Conservation (phyloP, 1,140 invertebrate genomes). For the Akabosia matsudoensis region DNA sequence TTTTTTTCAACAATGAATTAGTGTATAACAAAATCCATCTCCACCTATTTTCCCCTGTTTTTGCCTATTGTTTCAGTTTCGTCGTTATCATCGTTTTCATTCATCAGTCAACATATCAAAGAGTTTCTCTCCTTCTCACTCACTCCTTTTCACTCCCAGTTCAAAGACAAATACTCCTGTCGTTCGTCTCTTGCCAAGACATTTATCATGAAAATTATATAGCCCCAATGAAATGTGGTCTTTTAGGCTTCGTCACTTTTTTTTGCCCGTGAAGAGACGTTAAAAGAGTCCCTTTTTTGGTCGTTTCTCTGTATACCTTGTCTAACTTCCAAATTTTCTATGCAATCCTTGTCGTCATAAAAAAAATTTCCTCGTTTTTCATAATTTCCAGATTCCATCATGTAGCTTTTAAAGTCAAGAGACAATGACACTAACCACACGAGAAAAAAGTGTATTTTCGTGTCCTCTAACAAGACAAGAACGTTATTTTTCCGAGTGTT, state of each 20-base stretch:
- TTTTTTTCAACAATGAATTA: no score
- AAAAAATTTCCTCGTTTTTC: slow-evolving; percentile 21
- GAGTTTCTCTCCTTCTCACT: slow-evolving; percentile 19
- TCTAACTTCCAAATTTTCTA: slow-evolving; percentile 1
- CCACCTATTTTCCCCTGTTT: not conserved
- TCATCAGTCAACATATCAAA: slow-evolving; percentile 24
- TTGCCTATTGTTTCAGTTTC: not conserved
- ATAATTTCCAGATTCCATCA: slow-evolving; percentile 22
- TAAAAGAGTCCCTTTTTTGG: not conserved
- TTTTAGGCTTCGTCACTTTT: slow-evolving; percentile 36
- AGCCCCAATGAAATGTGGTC: slow-evolving; percentile 38
- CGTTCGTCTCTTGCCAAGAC: slow-evolving; percentile 22
- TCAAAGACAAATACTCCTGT: slow-evolving; percentile 38
- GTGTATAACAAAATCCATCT: not conserved
- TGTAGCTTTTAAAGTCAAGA: slow-evolving; percentile 16
- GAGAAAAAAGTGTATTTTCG: no score
- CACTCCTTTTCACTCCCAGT: no score
- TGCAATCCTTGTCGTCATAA: slow-evolving; percentile 24
- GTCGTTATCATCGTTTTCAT: not conserved
- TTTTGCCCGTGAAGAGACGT: not conserved
- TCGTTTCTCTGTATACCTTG: not conserved
- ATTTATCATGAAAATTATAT: slow-evolving; percentile 40
- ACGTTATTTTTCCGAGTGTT: no score
- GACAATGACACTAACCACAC: slow-evolving; percentile 12
- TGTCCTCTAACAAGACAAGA: no score